phyloP scores from a whole-genome alignment of 2,113 vertebrate species.

The Phylloscopus trochiloides region DNA sequence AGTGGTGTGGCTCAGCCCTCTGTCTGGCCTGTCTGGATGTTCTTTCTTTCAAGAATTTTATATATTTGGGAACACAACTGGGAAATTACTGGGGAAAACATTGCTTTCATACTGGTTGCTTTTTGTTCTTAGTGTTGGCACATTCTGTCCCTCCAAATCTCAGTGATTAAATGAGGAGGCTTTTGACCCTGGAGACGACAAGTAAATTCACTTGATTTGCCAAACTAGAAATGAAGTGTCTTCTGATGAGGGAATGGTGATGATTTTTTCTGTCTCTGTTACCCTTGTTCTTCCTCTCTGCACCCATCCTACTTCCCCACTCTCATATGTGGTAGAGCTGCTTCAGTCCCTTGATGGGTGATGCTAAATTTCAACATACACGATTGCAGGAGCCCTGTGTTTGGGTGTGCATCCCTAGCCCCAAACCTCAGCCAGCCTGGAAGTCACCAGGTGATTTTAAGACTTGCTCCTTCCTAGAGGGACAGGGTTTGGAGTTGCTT shows the following conservation, averaged over 20 bases:
- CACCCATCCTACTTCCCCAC: neutral
- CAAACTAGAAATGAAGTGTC: constrained; percentile 35
- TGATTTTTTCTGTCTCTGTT: neutral
- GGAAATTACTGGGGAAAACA: neutral
- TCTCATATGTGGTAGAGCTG: rapidly evolving
- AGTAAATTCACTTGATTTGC: constrained; percentile 30
- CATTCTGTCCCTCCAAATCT: constrained; percentile 15
- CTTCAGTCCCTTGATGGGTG: neutral
- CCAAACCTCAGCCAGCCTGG: neutral
- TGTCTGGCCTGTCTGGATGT: neutral
- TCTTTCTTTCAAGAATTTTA: neutral
- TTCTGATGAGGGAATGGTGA: neutral
- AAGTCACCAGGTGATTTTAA: neutral
- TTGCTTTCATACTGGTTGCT: neutral
- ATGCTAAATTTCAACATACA: neutral
- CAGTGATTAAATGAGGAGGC: neutral
- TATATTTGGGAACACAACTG: neutral
- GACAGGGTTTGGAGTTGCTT: neutral
- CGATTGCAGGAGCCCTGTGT: neutral
- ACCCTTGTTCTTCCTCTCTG: neutral
- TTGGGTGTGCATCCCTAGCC: neutral
- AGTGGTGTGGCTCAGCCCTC: neutral
- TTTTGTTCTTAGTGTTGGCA: constrained; percentile 6
- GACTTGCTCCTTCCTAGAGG: neutral
- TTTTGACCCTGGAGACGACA: constrained; percentile 28